Conservation (phyloP, 1,140 invertebrate species). For the Musca vetustissima region DNA sequence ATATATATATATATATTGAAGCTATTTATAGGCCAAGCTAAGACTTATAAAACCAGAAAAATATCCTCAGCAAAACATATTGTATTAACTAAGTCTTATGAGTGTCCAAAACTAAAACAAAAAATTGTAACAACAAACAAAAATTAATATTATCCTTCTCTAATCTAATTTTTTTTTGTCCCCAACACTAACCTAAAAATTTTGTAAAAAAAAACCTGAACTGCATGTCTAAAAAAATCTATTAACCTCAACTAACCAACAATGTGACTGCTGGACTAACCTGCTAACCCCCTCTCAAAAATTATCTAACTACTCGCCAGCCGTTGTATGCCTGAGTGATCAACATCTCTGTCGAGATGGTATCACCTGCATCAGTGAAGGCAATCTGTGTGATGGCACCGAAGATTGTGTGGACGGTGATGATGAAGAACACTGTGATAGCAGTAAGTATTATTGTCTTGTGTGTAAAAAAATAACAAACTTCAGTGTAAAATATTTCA, state of each 20-base stretch:
- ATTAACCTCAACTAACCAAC: too few species aligned
- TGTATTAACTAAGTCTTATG: not conserved
- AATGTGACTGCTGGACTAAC: not conserved
- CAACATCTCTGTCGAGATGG: slow-evolving; percentile 67
- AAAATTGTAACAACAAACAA: not conserved
- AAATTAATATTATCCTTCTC: not conserved
- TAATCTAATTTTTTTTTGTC: not conserved
- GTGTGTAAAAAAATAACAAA: not conserved
- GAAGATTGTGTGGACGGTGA: slow-evolving; percentile 71
- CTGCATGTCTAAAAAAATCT: slow-evolving; percentile 14
- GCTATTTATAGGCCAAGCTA: not conserved
- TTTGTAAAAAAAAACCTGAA: slow-evolving; percentile 14
- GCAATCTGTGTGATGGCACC: slow-evolving; percentile 66
- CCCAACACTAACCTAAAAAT: slow-evolving; percentile 7
- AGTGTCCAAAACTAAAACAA: not conserved
- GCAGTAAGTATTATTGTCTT: slow-evolving; percentile 46
- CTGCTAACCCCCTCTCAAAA: not conserved
- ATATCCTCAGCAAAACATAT: too few species aligned
- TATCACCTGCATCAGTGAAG: slow-evolving; percentile 55
- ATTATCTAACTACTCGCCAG: slow-evolving; percentile 28
- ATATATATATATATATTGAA: not conserved
- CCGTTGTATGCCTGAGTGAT: slow-evolving; percentile 61
- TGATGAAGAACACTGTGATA: slow-evolving; percentile 70
- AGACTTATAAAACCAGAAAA: not conserved
- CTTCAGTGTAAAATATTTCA: not conserved